Conservation (phyloP, 2,888 invertebrate genomes). For the Andrena marginata region DNA sequence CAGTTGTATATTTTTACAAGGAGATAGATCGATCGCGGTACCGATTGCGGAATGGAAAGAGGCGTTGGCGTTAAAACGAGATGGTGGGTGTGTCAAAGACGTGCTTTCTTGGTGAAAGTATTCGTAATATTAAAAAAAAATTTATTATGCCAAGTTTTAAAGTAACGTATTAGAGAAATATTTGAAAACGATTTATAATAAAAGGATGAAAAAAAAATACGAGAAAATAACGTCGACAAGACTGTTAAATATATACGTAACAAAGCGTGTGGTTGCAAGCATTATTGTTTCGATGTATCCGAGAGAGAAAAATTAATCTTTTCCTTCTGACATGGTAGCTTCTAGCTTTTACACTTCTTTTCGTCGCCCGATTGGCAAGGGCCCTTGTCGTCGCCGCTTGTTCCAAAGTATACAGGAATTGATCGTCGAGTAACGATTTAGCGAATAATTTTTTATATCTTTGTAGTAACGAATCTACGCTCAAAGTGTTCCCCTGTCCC, state of each 20-base stretch:
- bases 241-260: slow-evolving; percentile 51
- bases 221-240: slow-evolving; percentile 46
- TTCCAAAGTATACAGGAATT: slow-evolving; percentile 52
- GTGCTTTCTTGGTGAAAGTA: slow-evolving; percentile 68
- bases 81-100: slow-evolving; percentile 52
- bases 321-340: slow-evolving; percentile 12
- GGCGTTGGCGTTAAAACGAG: slow-evolving; percentile 45
- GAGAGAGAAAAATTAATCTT: not conserved
- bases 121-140: slow-evolving; percentile 49
- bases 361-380: slow-evolving; percentile 8
- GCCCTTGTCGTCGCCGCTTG: not conserved
- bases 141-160: slow-evolving; percentile 55
- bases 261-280: slow-evolving; percentile 22
- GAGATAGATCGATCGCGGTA: slow-evolving; percentile 44
- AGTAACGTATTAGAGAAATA: slow-evolving; percentile 55
- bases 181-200: slow-evolving; percentile 48
- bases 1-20: slow-evolving; percentile 59
- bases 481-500: slow-evolving; percentile 18
- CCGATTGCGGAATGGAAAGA: slow-evolving; percentile 3
- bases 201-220: slow-evolving; percentile 22
- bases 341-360: slow-evolving; percentile 21
- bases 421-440: slow-evolving; percentile 48
- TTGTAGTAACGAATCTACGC: slow-evolving; percentile 22
- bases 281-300: slow-evolving; percentile 30
- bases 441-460: slow-evolving; percentile 39